Evolutionary conservation across 2,113 vertebrate species (phyloP), one percentile per base, ranked within the genome.

Genomic region (Scomber japonicus): DNA sequence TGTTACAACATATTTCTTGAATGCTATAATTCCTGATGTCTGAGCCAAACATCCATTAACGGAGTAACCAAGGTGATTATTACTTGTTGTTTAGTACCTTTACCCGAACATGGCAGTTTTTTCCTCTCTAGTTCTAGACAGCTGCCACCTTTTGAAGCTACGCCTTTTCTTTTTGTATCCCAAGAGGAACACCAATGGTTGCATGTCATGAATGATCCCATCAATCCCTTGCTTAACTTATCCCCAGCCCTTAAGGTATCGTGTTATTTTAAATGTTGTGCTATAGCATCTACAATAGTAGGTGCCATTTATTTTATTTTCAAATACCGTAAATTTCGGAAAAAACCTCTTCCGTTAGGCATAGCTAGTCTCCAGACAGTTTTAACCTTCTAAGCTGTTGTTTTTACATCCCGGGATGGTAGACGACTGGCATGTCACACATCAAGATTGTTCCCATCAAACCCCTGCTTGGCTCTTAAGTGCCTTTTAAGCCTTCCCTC

Each of bases 401-500:
- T 80, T 78, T 84, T 75, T 80, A 74, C 56, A n/a, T 89, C 70
- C 64, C 78, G 11, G 63, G 8, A 73, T 75, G 12, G 71, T 78
- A 53, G 83, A 63, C 0, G 40, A 81, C 65, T 85, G 16, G 0
- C 53, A 70, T 64, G 59, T 87, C 77, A 50, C 48, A 46, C 74
- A 74, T 73, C 54, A 27, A 4, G 17, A 14, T 77, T 56, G 62
- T 63, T 84, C 48, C 56, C 75, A 62, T 81, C 83, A 75, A 66
- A 77, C 64, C 68, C 75, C 63, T 19, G 68, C 76, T 74, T n/a
- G 63, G 24, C 78, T 75, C 64, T 59, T 56, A 75, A 89, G 69
- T 86, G 80, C 70, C 81, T 83, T 82, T 86, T 71, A 85, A 83
- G 86, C 63, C 16, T 44, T 17, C 35, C 85, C 81, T 89, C 69